Evolutionary conservation across 2,888 invertebrate genomes (phyloP), one percentile per base, ranked within the genome.

Genomic region (Meteorus colon): DNA sequence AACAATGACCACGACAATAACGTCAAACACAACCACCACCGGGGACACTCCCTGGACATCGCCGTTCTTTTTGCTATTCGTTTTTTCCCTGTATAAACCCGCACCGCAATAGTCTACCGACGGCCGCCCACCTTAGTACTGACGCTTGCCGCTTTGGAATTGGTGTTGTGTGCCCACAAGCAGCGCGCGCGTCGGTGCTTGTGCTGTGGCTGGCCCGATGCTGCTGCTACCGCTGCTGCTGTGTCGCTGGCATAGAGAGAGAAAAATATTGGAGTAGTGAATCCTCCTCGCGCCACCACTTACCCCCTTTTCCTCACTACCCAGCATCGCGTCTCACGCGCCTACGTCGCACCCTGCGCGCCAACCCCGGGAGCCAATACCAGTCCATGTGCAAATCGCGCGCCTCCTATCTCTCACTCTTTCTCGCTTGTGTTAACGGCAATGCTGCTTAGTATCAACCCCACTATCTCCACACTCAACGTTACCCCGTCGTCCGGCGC

Each of bases 281-380:
- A 55, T 66, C 41, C 37, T 41, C 37, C 66, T 60, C 67, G 69
- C 75, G 65, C 73, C 76, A 63, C 76, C 73, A 65, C 31, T 68
- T 60, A 66, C 55, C 59, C 71, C 68, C 67, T 62, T 60, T 73
- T 75, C 80, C 72, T 75, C 74, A 81, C 75, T 65, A 66, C 74
- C 60, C 73, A 31, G 62, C 48, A 45, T 69, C 31, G 66, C 55
- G 59, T 73, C 65, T 37, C 63, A 51, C 29, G 19, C 72, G 41
- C 68, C 67, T 34, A 85, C 87, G 83, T 85, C 85, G 84, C 84
- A 78, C 73, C 73, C 76, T 78, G 76, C 79, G 73, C 87, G 86
- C 76, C 73, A 48, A 68, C 87, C 89, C 89, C 87, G 88, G 88
- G 88, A 88, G 87, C 89, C 89, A 89, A 89, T 89, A 88, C 88